Evolutionary conservation across 2,797 vertebrate genomes (phyloP).

Genomic region (Siniperca obscura): DNA sequence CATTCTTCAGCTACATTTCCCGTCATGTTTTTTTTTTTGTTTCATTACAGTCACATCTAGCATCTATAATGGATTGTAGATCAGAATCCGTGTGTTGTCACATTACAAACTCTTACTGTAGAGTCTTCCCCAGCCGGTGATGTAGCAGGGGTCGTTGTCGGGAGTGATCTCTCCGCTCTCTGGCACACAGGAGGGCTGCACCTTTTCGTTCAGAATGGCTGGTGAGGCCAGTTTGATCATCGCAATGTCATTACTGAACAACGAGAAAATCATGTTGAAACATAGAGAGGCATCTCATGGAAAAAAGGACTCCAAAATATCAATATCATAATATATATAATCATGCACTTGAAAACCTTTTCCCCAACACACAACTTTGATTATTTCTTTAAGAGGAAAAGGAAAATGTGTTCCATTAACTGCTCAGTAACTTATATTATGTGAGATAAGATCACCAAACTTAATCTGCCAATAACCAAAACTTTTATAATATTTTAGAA

Average conservation of each 20-base stretch:
- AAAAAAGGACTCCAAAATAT: neutral
- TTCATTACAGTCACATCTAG: too few species aligned
- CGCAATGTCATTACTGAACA: slow-evolving; percentile 38
- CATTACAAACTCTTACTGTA: slow-evolving; percentile 66
- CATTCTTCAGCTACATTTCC: neutral
- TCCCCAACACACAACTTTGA: too few species aligned
- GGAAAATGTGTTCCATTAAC: too few species aligned
- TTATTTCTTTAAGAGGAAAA: too few species aligned
- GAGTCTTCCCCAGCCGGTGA: slow-evolving; percentile 82
- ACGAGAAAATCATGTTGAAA: neutral
- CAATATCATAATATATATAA: neutral
- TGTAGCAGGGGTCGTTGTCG: slow-evolving; percentile 72
- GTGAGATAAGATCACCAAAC: too few species aligned
- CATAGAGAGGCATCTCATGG: neutral
- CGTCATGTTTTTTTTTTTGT: neutral
- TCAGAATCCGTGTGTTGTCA: neutral
- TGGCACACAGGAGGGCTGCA: slow-evolving; percentile 32
- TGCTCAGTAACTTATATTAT: too few species aligned
- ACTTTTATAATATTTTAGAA: too few species aligned
- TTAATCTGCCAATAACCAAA: too few species aligned
- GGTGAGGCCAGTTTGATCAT: slow-evolving; percentile 48
- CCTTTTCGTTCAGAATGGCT: slow-evolving; percentile 24
- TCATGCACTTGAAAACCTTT: neutral
- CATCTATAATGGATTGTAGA: too few species aligned
- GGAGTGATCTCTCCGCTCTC: slow-evolving; percentile 50